phyloP scores from a whole-genome alignment of 1,140 invertebrate genomes.

The Drosophila lowei region DNA sequence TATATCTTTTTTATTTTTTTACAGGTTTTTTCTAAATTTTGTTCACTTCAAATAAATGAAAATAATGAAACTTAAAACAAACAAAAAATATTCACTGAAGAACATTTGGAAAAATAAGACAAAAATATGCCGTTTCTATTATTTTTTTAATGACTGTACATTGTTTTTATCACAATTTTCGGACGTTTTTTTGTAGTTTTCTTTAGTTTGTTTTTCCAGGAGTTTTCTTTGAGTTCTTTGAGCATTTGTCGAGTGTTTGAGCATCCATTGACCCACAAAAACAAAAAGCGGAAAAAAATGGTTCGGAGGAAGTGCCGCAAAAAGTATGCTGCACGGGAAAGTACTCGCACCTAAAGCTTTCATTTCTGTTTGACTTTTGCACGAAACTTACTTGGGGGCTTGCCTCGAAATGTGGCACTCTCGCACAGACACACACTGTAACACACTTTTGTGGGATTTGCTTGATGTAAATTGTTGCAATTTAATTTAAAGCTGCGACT shows the following conservation, averaged over 20 bases:
- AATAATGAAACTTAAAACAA: too few relatives aligned
- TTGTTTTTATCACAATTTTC: too few relatives aligned
- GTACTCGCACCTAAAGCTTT: conserved; percentile 40
- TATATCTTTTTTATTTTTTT: too few relatives aligned
- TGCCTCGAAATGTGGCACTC: neutral
- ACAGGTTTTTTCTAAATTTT: too few relatives aligned
- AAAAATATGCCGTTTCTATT: too few relatives aligned
- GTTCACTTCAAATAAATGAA: too few relatives aligned
- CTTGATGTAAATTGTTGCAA: conserved; percentile 22
- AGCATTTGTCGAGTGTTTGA: conserved; percentile 10
- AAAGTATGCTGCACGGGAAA: conserved; percentile 42
- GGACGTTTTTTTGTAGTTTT: neutral
- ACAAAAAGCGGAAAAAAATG: neutral
- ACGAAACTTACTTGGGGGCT: conserved; percentile 20
- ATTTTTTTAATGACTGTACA: too few relatives aligned
- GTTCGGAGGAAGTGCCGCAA: conserved; percentile 1
- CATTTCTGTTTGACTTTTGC: conserved; percentile 12
- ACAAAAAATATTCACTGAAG: too few relatives aligned
- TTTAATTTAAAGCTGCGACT: conserved; percentile 51
- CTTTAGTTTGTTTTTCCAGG: conserved; percentile 1
- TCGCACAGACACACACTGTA: neutral
- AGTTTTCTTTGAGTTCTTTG: conserved; percentile 31
- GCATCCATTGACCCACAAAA: conserved; percentile 65
- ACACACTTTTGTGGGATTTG: conserved; percentile 8
- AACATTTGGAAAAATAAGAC: too few relatives aligned